phyloP scores from a whole-genome alignment of 2,888 invertebrate genomes.

The Electrophaes corylata region DNA sequence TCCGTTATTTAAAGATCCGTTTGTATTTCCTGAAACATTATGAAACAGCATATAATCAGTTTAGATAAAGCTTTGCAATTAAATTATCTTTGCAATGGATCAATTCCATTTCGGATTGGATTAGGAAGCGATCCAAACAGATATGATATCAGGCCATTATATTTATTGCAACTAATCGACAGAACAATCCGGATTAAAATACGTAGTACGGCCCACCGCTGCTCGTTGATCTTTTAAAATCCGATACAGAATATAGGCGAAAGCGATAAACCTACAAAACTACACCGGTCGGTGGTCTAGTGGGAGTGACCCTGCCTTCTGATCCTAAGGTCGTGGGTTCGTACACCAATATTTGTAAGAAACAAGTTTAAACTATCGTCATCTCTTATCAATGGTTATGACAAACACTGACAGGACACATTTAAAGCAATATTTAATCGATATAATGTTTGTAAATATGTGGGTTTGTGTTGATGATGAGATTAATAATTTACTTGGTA shows the following conservation, averaged over 20 bases:
- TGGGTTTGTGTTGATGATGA: too few species aligned
- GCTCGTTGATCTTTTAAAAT: slow-evolving; percentile 14
- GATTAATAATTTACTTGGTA: too few species aligned
- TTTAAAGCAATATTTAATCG: too few species aligned
- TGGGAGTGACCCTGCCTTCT: too few species aligned
- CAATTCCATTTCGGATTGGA: too few species aligned
- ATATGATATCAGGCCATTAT: slow-evolving; percentile 27
- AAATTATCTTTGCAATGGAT: not conserved
- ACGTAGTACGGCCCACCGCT: slow-evolving; percentile 16
- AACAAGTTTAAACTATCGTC: too few species aligned
- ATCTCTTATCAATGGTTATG: too few species aligned
- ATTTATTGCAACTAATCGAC: slow-evolving; percentile 47
- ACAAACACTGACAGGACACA: too few species aligned
- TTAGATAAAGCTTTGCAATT: not conserved
- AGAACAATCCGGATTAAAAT: slow-evolving; percentile 40
- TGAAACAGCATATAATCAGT: not conserved
- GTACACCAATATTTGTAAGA: too few species aligned
- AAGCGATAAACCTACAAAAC: slow-evolving; percentile 9
- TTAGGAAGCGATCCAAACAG: slow-evolving; percentile 6
- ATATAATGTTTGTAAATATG: too few species aligned
- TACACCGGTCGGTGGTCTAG: too few species aligned
- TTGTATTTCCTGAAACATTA: not conserved
- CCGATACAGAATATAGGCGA: not conserved
- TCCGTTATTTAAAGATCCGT: not conserved
- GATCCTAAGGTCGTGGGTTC: too few species aligned